Conservation (phyloP, 1,140 invertebrate genomes). For the Bombus waltoni region DNA sequence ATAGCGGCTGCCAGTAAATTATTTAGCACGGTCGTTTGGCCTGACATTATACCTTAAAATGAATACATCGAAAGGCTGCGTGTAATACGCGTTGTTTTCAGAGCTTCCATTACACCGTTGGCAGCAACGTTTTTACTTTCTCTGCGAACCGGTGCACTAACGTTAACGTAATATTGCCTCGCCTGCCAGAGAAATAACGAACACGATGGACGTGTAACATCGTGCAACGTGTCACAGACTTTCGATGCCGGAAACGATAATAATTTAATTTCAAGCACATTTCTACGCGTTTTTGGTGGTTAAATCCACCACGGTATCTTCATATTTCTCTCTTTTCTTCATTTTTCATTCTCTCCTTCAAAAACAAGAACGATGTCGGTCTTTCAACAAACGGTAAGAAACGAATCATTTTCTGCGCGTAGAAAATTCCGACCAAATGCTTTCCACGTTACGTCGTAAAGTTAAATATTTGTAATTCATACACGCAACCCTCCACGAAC, state of each 20-base stretch:
- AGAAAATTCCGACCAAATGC: too few relatives aligned
- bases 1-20: conserved; percentile 58
- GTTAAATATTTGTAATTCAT: background rate
- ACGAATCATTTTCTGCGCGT: too few relatives aligned
- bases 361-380: background rate
- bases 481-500: too few relatives aligned
- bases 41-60: conserved; percentile 59
- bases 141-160: background rate
- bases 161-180: conserved; percentile 2
- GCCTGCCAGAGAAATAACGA: background rate
- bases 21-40: conserved; percentile 36
- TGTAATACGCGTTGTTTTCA: background rate
- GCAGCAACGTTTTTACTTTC: background rate
- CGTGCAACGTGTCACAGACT: background rate
- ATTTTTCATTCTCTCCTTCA: background rate
- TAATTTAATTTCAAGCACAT: background rate
- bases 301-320: background rate
- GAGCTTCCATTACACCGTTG: background rate
- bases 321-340: background rate
- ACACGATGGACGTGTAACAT: background rate
- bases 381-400: background rate
- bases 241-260: background rate
- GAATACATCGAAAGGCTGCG: conserved; percentile 47
- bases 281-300: background rate
- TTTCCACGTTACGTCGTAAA: background rate